Evolutionary conservation across 2,888 invertebrate species (phyloP), one percentile per base, ranked within the genome.

Genomic region (Parnassius mnemosyne): DNA sequence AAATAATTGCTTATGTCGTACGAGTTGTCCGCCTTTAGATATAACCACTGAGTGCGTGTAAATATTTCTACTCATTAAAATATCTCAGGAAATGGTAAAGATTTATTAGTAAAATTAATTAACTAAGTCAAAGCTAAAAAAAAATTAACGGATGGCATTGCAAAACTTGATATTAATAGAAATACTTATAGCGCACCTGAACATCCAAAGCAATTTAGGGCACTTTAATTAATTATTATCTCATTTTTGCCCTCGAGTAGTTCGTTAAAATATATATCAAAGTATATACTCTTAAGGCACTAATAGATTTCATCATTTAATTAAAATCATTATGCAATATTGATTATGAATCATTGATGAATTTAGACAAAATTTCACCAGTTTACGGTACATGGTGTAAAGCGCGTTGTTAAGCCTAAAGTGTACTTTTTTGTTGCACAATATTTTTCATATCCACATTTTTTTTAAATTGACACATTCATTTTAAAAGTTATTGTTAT

Each of bases 61-160:
- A 54, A 63, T 58, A 63, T 63, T 63, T 58, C 53, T 44, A 50
- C 58, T 63, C 57, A 58, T 63, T 63, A 63, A 63, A 54, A 63
- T 58, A 51, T 54, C 57, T 63, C 50, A 63, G 62, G 54, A 63
- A 63, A 63, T 57, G 49, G 42, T 53, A 57, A 41, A 56, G 44
- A 56, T 61, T 52, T 61, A 56, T 56, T 56, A 11, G 34, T 55
- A 55, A 60, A 55, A 49, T 34, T 34, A 34, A 34, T 55, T 54
- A 55, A 46, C 60, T 34, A 44, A 55, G 44, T 16, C 34, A 43
- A 34, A 25, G 51, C 34, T 52, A 46, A 12, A 54, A 44, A 50
- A 25, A 25, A 52, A 46, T n/a, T 44, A 51, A 13, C 34, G 56
- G 41, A 51, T 11, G 2, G 46, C 12, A 51, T 56, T 56, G 61